phyloP scores from a whole-genome alignment of 1,140 invertebrate species.

The Myzus persicae region DNA sequence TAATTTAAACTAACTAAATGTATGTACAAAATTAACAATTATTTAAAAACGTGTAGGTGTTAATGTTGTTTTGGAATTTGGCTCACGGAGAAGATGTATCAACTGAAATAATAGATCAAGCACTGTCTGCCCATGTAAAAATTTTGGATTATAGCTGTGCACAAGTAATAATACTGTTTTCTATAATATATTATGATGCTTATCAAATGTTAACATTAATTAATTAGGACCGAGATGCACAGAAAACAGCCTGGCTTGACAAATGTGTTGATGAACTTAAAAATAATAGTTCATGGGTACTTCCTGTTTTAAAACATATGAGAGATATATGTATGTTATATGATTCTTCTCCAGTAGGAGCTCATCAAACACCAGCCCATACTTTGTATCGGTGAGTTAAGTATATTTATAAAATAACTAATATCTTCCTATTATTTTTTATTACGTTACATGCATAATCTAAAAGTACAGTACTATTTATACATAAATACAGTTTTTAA shows the following conservation, averaged over 20 bases:
- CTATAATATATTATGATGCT: conserved; percentile 77
- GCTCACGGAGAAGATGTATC: conserved; percentile 95
- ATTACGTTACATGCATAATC: neutral
- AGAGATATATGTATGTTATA: conserved; percentile 95
- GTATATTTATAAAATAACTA: neutral
- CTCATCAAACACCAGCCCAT: conserved; percentile 26
- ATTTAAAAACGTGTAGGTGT: conserved; percentile 70
- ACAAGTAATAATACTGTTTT: conserved; percentile 66
- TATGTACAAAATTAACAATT: conserved; percentile 32
- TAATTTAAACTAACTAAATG: conserved; percentile 63
- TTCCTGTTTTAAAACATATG: conserved; percentile 95
- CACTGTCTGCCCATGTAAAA: conserved; percentile 93
- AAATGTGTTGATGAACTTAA: conserved; percentile 96
- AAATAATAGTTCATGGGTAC: conserved; percentile 85
- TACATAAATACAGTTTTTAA: neutral
- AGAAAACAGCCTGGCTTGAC: conserved; percentile 95
- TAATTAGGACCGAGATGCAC: conserved; percentile 86
- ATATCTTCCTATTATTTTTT: neutral
- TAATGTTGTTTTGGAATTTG: conserved; percentile 96
- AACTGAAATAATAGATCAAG: conserved; percentile 97
- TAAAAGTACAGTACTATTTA: neutral
- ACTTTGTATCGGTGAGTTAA: conserved; percentile 46
- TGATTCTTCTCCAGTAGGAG: conserved; percentile 75
- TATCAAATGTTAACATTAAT: conserved; percentile 76
- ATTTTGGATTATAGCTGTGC: conserved; percentile 98